A percentile compares a stretch with the other conserved stretches of the same genome.
Conservation (phyloP, 2,888 invertebrate genomes). For the Pachycephus smyrnensis region DNA sequence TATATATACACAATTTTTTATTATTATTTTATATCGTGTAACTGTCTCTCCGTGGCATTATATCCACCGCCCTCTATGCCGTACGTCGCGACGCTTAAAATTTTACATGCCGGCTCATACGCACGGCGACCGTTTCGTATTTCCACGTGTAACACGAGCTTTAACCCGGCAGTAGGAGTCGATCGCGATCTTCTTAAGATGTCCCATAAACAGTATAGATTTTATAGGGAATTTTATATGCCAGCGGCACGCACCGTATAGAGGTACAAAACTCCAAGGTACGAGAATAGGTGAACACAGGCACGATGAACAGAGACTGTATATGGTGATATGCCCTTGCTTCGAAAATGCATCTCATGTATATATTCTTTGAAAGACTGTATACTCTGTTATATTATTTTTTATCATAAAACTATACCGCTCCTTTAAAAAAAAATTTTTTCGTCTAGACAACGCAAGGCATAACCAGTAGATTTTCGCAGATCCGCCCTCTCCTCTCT, state of each 20-base stretch:
- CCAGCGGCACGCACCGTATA: neutral
- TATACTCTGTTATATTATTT: neutral
- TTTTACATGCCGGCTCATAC: neutral
- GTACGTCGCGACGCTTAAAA: neutral
- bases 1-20: neutral
- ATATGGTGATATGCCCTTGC: slow-evolving; percentile 27
- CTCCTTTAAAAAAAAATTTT: neutral
- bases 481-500: neutral
- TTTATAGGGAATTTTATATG: slow-evolving; percentile 7
- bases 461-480: neutral
- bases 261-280: neutral
- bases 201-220: neutral
- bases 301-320: slow-evolving; percentile 16
- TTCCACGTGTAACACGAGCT: neutral
- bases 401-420: neutral
- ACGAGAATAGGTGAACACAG: neutral
- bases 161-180: neutral
- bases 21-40: neutral
- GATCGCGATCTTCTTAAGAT: neutral
- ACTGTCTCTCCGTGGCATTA: neutral
- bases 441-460: neutral
- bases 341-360: slow-evolving; percentile 44
- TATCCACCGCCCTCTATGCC: neutral
- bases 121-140: neutral
- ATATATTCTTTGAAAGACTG: slow-evolving; percentile 31